A percentile compares a stretch with the other conserved stretches of the same genome.
phyloP scores from a whole-genome alignment of 2,113 vertebrate genomes.

The Ceratotherium simum region DNA sequence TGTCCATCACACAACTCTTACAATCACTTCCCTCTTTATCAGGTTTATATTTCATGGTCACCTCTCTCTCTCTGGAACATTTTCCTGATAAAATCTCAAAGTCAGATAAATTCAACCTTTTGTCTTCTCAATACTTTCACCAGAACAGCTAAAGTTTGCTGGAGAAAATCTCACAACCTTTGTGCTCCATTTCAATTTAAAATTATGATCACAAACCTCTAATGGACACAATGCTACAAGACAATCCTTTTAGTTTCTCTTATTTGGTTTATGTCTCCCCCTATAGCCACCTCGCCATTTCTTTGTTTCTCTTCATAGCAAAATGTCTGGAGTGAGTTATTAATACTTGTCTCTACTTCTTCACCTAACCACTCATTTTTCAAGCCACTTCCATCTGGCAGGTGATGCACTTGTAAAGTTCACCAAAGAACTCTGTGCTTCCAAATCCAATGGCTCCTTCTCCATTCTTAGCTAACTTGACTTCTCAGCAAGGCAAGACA shows the following conservation, averaged over 20 bases:
- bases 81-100: neutral
- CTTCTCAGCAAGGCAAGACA: neutral
- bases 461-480: neutral
- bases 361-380: neutral
- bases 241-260: neutral
- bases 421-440: neutral
- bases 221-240: neutral
- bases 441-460: neutral
- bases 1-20: neutral
- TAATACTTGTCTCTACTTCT: neutral
- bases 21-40: no score
- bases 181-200: neutral
- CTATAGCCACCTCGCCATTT: neutral
- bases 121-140: neutral
- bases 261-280: neutral
- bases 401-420: neutral
- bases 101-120: neutral
- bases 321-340: neutral
- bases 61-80: neutral
- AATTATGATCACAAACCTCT: neutral
- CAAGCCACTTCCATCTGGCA: neutral
- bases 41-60: neutral
- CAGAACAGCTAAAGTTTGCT: neutral
- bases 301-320: neutral
- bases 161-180: neutral